Evolutionary conservation across 2,888 invertebrate genomes (phyloP), one percentile per base, ranked within the genome.

Genomic region (Perizoma flavofasciatum): DNA sequence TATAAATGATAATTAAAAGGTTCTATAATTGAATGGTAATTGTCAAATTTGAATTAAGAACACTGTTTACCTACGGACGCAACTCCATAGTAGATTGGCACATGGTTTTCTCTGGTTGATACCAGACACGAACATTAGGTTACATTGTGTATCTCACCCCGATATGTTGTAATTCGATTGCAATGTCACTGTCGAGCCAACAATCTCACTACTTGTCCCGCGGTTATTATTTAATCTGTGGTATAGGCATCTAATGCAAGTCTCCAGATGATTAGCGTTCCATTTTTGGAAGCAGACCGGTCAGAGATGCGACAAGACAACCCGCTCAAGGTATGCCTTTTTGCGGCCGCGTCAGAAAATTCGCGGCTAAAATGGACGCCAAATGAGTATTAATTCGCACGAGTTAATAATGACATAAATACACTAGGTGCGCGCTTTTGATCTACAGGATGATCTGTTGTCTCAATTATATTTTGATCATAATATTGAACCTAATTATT

Each of bases 331-430:
- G 63, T 49, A 61, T 63, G 74, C 68, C 71, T 78, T 88, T 85
- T 88, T 90, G 82, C 73, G 66, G 53, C 46, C 72, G 75, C 77
- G 76, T 78, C 80, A 79, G 83, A 79, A 80, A 80, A 80, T 83
- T 78, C 78, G 85, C 81, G 83, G 82, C 83, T 85, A 88, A 89
- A 88, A 85, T 85, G 86, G 81, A 82, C 85, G 78, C 83, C 83
- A 88, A 90, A 92, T 89, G 89, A 89, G 89, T 87, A 91, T 91
- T 92, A 90, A 91, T 91, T 91, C 88, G 82, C 88, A 80, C 86
- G 83, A 82, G 88, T 89, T 92, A 92, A 92, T 92, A 91, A 91
- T 92, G 92, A 92, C 92, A 92, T 91, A 92, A 92, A 91, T 91
- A 91, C 84, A 77, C 83, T 87, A 85, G 84, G 80, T 79, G 81